Percentiles rank a stretch among this genome's conserved stretches.
phyloP scores from a whole-genome alignment of 2,888 invertebrate genomes.

The Melinaea marsaeus region DNA sequence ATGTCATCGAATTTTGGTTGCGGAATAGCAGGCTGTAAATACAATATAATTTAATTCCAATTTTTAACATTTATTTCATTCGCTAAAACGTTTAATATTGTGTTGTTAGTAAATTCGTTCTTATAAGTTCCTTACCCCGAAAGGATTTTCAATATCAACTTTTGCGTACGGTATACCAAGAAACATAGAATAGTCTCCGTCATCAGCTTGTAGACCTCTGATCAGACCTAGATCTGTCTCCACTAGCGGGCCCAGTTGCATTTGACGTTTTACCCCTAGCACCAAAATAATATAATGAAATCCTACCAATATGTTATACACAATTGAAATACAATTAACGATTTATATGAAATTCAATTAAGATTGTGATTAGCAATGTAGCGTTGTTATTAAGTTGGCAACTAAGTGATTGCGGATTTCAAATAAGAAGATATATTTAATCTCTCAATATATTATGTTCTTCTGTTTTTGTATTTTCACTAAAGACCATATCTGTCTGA shows the following conservation, averaged over 20 bases:
- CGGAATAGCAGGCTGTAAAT: constrained; percentile 39
- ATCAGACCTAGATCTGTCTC: constrained; percentile 46
- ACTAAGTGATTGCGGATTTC: no score
- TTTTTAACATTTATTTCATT: background rate
- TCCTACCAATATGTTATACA: constrained; percentile 7
- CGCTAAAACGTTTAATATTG: no score
- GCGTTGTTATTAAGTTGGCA: no score
- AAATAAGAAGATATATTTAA: no score
- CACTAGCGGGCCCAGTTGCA: constrained; percentile 40
- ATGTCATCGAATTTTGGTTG: constrained; percentile 38
- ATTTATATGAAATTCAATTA: no score
- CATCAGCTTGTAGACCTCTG: constrained; percentile 45
- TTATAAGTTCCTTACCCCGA: constrained; percentile 48
- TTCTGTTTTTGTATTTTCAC: no score
- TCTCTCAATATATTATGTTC: no score
- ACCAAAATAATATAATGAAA: background rate
- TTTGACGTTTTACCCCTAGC: background rate
- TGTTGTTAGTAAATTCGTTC: no score
- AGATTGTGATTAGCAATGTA: no score
- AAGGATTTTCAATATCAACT: constrained; percentile 48
- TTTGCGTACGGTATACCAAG: constrained; percentile 57
- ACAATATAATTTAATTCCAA: background rate
- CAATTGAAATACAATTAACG: no score
- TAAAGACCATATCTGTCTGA: no score
- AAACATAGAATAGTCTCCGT: constrained; percentile 54